Base-by-base conservation (phyloP, 2,113 vertebrate genomes). In the Clarias magur region DNA sequence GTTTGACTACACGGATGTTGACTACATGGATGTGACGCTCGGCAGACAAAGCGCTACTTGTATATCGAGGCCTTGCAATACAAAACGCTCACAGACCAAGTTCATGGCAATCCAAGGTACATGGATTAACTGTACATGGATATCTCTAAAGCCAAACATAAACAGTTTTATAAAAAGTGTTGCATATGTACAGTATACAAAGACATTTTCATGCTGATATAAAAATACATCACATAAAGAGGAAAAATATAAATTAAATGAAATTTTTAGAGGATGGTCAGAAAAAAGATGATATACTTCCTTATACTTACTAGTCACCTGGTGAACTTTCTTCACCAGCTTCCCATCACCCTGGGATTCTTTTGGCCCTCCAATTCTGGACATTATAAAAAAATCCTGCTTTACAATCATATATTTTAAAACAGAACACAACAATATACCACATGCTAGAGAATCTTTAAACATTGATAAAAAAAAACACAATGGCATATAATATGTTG, bases 291-390 rank as follows among this genome's bases (percentile, higher is more conserved):
- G 27, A 62, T 7, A 27, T 79, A 70, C 68, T 13, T 76, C 27
- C 60, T 89, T 80, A 86, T 63, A 95, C 95, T 93, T 93, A 98
- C 97, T 97, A 91, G 97, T 97, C 89, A 98, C 96, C 94, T 97
- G 97, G 90, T 97, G 97, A 48, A 98, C 97, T 90, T 98, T 98
- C 95, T 97, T 98, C 92, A 96, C 94, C 87, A 93, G 90, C 2
- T 89, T 93, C 80, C 78, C 92, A 59, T 97, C 96, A 3, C 89
- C 94, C 87, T 95, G 94, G 0, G 94, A 91, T 17, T 97, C 96
- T 86, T 95, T 96, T 13, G 96, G 95, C 0, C 96, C 96, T 72
- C 96, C 96, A 42, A 96, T 96, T 93, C 97, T 98, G 88, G 30
- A 85, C 6, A 81, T 72, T 42, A 88, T 73, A 86, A 89, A 81